Percentiles rank a stretch among this genome's conserved stretches.
Evolutionary conservation across 2,113 vertebrate genomes (phyloP).

Genomic region (Barbus barbus): DNA sequence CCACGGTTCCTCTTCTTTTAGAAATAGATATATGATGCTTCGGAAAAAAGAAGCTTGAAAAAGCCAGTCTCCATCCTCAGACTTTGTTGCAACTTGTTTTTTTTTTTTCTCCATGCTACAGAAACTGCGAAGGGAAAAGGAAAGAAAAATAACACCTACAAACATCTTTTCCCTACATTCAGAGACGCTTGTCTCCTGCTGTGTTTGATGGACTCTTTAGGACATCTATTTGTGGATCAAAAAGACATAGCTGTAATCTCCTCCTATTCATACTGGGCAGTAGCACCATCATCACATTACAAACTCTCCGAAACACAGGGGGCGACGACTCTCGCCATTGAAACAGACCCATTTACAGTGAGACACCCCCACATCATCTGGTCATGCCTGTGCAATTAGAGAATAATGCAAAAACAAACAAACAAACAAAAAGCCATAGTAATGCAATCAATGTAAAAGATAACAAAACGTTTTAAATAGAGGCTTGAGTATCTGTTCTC

Average conservation of each 20-base stretch:
- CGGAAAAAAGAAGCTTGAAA: slow-evolving; percentile 52
- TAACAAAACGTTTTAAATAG: too few species aligned
- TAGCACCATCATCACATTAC: slow-evolving; percentile 53
- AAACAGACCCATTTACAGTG: slow-evolving; percentile 44
- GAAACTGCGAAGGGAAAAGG: slow-evolving; percentile 47
- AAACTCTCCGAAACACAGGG: slow-evolving; percentile 24
- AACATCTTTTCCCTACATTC: slow-evolving; percentile 51
- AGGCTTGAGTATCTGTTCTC: slow-evolving; percentile 65
- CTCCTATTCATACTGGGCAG: slow-evolving; percentile 46
- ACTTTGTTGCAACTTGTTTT: slow-evolving; percentile 21
- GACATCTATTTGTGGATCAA: slow-evolving; percentile 47
- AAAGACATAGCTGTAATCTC: slow-evolving; percentile 31
- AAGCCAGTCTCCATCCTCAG: slow-evolving; percentile 38
- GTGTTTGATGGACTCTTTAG: slow-evolving; percentile 50
- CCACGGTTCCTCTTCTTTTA: slow-evolving; percentile 22
- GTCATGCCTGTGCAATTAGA: slow-evolving; percentile 56
- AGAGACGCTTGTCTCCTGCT: slow-evolving; percentile 38
- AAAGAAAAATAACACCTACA: slow-evolving; percentile 51
- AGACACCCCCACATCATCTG: slow-evolving; percentile 49
- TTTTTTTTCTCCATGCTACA: slow-evolving; percentile 58
- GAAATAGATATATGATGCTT: slow-evolving; percentile 50
- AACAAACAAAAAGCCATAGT: slow-evolving; percentile 62
- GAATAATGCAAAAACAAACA: slow-evolving; percentile 56
- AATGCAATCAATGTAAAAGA: slow-evolving; percentile 72
- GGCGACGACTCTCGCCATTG: slow-evolving; percentile 10